Percentiles rank a stretch among this genome's conserved stretches.
These are phyloP conservation scores for Pantherophis vulpinus DNA, from an alignment of 2,797 vertebrate species.

Conservation along the genomic window DNA sequence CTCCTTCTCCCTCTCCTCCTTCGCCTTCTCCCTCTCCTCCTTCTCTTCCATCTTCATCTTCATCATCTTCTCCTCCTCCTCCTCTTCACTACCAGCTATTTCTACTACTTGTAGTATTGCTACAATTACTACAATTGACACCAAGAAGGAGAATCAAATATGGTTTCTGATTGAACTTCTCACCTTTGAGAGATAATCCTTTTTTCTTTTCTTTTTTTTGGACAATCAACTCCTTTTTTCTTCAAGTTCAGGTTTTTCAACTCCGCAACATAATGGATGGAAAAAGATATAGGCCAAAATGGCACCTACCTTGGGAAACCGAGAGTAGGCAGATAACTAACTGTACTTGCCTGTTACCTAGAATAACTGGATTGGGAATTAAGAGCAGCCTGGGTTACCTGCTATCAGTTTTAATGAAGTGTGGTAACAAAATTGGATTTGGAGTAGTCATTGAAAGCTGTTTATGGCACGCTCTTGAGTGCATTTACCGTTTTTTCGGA, in stretches of 20 bases:
- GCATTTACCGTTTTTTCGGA: constrained; percentile 89
- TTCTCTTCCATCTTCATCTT: too few species aligned
- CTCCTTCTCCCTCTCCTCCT: too few species aligned
- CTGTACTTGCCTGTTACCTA: constrained; percentile 52
- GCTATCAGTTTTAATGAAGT: constrained; percentile 75
- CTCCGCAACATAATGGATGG: constrained; percentile 43
- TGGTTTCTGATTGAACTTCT: constrained; percentile 35
- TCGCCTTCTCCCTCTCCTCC: too few species aligned
- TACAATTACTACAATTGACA: background rate
- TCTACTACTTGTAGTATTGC: background rate
- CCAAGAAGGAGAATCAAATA: constrained; percentile 15
- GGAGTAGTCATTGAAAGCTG: constrained; percentile 71
- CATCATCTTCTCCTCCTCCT: too few species aligned
- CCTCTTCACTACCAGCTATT: background rate
- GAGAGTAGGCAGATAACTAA: constrained; percentile 45
- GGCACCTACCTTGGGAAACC: constrained; percentile 45
- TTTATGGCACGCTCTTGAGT: constrained; percentile 89
- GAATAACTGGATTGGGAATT: constrained; percentile 60
- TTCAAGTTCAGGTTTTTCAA: constrained; percentile 52
- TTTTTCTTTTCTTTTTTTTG: constrained; percentile 12
- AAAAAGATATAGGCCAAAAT: constrained; percentile 35
- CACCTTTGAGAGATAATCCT: constrained; percentile 41
- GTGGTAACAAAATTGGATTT: constrained; percentile 75
- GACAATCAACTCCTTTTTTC: constrained; percentile 28
- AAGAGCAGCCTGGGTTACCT: constrained; percentile 65